These are phyloP conservation scores for Pseudoatta argentina DNA, from an alignment of 1,140 invertebrate genomes.

Conservation along the genomic window DNA sequence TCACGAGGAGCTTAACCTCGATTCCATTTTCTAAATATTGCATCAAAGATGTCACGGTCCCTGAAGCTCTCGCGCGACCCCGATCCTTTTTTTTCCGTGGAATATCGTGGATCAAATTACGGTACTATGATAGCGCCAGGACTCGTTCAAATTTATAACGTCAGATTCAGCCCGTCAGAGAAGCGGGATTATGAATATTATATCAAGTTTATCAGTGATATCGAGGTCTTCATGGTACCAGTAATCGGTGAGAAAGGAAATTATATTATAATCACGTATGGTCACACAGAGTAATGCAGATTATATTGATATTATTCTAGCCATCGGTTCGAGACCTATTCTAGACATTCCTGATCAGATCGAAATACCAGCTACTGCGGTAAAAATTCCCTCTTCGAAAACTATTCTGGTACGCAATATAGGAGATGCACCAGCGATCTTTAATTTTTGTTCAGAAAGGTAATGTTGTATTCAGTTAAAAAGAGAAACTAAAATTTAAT, in stretches of 20 bases:
- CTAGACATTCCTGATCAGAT: conserved; percentile 86
- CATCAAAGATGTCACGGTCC: conserved; percentile 76
- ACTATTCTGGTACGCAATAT: conserved; percentile 83
- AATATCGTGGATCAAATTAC: conserved; percentile 72
- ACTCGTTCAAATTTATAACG: conserved; percentile 78
- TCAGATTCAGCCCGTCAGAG: conserved; percentile 81
- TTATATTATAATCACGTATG: conserved; percentile 2
- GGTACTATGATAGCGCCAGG: conserved; percentile 83
- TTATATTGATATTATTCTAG: conserved; percentile 72
- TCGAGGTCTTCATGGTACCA: conserved; percentile 76
- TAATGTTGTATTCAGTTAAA: conserved; percentile 44
- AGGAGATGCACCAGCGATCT: conserved; percentile 79
- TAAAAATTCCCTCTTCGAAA: conserved; percentile 82
- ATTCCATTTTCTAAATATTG: conserved; percentile 33
- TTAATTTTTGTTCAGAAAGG: conserved; percentile 78
- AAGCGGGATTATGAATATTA: conserved; percentile 81
- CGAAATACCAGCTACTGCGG: conserved; percentile 80
- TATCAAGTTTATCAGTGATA: conserved; percentile 78
- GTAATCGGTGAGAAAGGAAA: conserved; percentile 75
- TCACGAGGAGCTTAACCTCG: conserved; percentile 22
- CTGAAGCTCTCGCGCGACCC: conserved; percentile 73
- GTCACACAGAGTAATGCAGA: background rate
- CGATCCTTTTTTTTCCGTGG: conserved; percentile 79
- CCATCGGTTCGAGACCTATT: conserved; percentile 83
- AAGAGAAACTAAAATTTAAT: background rate